Percentiles rank a stretch among this genome's conserved stretches.
These are phyloP conservation scores for Mercenaria mercenaria DNA, from an alignment of 1,140 invertebrate genomes.

Conservation along the genomic window DNA sequence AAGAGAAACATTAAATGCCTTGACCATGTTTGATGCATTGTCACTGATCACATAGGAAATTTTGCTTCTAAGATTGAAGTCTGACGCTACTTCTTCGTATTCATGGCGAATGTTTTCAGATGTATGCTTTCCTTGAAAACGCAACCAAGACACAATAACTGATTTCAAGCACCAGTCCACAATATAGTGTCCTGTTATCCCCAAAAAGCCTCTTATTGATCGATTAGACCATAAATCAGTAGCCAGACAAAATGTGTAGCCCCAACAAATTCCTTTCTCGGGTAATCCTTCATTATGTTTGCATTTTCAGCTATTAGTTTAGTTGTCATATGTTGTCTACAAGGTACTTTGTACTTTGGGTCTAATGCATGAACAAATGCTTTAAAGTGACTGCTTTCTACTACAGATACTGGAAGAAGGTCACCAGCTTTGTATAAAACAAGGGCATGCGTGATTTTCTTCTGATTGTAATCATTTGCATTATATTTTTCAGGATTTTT, in stretches of 20 bases:
- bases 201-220: conserved; percentile 17
- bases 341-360: conserved; percentile 59
- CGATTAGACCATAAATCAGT: conserved; percentile 64
- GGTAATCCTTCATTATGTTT: neutral
- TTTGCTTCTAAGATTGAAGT: neutral
- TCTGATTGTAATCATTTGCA: neutral
- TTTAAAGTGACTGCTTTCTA: conserved; percentile 38
- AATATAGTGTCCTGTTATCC: conserved; percentile 59
- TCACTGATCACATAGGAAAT: neutral
- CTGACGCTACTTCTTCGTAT: conserved; percentile 1
- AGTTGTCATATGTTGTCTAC: conserved; percentile 56
- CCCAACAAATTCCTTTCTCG: conserved; percentile 14
- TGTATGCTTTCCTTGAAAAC: conserved; percentile 19
- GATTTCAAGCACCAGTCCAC: conserved; percentile 38
- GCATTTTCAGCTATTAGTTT: conserved; percentile 44
- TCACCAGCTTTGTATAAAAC: neutral
- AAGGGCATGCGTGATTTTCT: neutral
- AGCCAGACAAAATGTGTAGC: conserved; percentile 42
- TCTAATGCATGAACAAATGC: neutral
- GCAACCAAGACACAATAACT: neutral
- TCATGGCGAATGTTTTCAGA: conserved; percentile 51
- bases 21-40: neutral
- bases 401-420: neutral
- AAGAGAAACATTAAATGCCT: neutral
- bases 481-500: neutral